These are phyloP conservation scores for Harmothoe impar DNA, from an alignment of 2,888 invertebrate genomes.

Conservation along the genomic window DNA sequence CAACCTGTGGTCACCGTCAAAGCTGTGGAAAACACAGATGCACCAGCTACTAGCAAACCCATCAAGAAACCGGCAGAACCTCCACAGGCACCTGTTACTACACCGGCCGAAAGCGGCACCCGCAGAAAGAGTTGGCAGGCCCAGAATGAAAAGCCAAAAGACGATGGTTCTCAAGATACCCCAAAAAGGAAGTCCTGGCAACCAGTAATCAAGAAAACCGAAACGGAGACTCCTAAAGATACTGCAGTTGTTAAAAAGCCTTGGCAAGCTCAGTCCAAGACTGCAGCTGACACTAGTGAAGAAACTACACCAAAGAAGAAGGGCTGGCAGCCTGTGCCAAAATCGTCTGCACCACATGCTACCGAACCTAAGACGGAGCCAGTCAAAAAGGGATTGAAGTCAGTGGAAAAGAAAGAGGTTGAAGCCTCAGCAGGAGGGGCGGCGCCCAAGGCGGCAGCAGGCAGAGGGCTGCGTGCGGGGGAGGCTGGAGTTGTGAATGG, in stretches of 20 bases:
- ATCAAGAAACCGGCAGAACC: background rate
- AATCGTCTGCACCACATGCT: background rate
- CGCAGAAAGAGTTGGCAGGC: slow-evolving; percentile 46
- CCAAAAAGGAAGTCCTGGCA: background rate
- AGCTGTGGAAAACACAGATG: background rate
- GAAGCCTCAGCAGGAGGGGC: background rate
- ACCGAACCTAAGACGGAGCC: background rate
- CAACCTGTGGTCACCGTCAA: background rate
- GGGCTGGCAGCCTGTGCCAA: slow-evolving; percentile 13
- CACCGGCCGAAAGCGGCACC: background rate
- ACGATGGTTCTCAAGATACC: background rate
- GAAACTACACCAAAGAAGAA: background rate
- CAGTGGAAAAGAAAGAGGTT: background rate
- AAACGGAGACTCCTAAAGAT: background rate
- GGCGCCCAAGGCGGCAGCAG: background rate
- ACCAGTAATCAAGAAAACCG: background rate
- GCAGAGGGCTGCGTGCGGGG: background rate
- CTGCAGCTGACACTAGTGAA: background rate
- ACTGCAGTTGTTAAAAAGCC: background rate
- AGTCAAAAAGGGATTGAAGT: background rate
- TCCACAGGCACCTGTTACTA: background rate
- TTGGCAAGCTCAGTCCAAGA: background rate
- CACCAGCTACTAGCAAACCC: background rate
- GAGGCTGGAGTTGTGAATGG: background rate
- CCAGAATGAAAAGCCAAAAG: background rate